Conservation (phyloP, 2,113 vertebrate species). For the Muntiacus reevesi region DNA sequence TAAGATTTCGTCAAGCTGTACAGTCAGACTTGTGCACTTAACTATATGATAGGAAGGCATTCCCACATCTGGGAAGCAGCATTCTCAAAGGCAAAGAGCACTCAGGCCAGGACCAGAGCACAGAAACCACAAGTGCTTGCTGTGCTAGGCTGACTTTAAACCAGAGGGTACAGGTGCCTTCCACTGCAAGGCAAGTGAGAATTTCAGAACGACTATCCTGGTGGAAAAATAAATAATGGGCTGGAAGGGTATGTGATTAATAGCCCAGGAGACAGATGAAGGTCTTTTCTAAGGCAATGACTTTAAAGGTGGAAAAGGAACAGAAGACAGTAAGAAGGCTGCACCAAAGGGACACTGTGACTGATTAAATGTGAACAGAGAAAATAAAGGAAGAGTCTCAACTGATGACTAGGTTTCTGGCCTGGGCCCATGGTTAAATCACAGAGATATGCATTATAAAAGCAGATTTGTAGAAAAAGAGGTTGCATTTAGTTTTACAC, state of each 20-base stretch:
- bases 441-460: background rate
- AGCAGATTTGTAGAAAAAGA: background rate
- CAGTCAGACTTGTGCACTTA: background rate
- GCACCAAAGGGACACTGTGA: background rate
- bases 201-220: constrained; percentile 3
- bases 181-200: background rate
- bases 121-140: background rate
- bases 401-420: background rate
- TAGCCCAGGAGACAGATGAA: background rate
- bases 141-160: background rate
- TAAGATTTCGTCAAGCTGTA: background rate
- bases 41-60: background rate
- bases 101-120: background rate
- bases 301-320: background rate
- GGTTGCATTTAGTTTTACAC: background rate
- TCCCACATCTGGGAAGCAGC: background rate
- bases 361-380: background rate
- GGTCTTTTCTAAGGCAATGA: background rate
- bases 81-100: background rate
- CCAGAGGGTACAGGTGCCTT: background rate
- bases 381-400: background rate
- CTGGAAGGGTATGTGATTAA: background rate
- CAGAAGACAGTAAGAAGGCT: background rate
- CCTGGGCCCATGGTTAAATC: background rate
- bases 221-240: background rate